These are phyloP conservation scores for Drosophila sechellia DNA, from an alignment of 1,140 invertebrate species.

Conservation along the genomic window DNA sequence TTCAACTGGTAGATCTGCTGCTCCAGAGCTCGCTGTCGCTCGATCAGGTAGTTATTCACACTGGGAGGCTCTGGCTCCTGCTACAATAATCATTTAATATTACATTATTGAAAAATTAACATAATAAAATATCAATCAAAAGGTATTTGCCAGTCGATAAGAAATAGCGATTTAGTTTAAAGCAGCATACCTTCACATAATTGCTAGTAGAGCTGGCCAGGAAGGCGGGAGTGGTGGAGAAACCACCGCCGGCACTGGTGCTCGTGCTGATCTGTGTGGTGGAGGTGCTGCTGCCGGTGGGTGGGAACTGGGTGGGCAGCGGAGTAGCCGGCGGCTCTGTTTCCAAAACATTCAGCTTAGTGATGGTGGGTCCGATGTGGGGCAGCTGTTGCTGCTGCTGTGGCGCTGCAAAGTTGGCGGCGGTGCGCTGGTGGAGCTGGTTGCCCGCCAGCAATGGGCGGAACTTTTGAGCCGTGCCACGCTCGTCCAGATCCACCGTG, in stretches of 20 bases:
- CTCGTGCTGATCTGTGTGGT: slow-evolving; percentile 52
- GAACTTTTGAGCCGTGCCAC: slow-evolving; percentile 90
- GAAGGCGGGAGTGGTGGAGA: slow-evolving; percentile 66
- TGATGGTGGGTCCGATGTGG: slow-evolving; percentile 76
- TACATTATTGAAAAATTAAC: not conserved
- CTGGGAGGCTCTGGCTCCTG: slow-evolving; percentile 57
- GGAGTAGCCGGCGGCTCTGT: slow-evolving; percentile 50
- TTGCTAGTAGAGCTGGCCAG: slow-evolving; percentile 54
- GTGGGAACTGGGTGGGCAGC: slow-evolving; percentile 66
- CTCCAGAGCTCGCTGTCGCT: slow-evolving; percentile 89
- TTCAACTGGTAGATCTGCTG: slow-evolving; percentile 88
- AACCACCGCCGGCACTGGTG: slow-evolving; percentile 30
- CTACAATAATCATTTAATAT: not conserved
- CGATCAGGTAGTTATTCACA: slow-evolving; percentile 82
- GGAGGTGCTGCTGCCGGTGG: slow-evolving; percentile 44
- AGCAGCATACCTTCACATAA: slow-evolving; percentile 54
- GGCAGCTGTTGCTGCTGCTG: slow-evolving; percentile 29
- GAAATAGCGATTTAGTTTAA: not conserved
- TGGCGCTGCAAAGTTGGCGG: slow-evolving; percentile 31
- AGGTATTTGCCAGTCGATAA: not conserved
- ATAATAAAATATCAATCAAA: not conserved
- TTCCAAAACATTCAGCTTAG: slow-evolving; percentile 76
- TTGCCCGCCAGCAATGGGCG: slow-evolving; percentile 87
- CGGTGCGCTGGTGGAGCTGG: slow-evolving; percentile 54
- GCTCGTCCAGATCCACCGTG: slow-evolving; percentile 92